These are phyloP conservation scores for Siniperca obscura DNA, from an alignment of 2,797 vertebrate genomes.

Conservation along the genomic window DNA sequence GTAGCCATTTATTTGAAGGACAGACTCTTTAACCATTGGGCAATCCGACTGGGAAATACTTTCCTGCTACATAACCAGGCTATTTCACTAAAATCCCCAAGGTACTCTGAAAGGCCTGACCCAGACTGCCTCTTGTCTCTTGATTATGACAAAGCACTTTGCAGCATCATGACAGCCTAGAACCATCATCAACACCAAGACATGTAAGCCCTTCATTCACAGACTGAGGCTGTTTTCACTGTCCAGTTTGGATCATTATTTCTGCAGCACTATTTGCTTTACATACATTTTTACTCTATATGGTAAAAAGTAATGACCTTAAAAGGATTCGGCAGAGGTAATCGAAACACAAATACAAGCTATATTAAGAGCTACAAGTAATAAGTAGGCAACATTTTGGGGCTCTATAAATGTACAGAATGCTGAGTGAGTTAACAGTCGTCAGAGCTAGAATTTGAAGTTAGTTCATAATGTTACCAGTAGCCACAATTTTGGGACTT, in stretches of 20 bases:
- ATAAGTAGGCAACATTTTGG: background rate
- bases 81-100: slow-evolving; percentile 29
- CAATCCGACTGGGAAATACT: slow-evolving; percentile 10
- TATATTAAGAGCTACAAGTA: background rate
- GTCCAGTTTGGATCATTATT: background rate
- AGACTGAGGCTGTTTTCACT: background rate
- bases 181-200: background rate
- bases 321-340: background rate
- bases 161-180: background rate
- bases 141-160: slow-evolving; percentile 30
- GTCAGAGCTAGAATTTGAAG: background rate
- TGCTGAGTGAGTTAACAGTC: too few species aligned
- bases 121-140: slow-evolving; percentile 8
- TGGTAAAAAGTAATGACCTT: background rate
- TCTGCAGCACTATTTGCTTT: background rate
- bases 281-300: background rate
- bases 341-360: background rate
- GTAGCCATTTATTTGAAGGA: slow-evolving; percentile 19
- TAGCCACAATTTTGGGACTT: background rate
- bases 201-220: background rate
- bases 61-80: slow-evolving; percentile 12
- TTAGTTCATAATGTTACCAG: background rate
- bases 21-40: slow-evolving; percentile 10
- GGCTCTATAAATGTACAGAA: background rate
- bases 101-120: slow-evolving; percentile 19